These are phyloP conservation scores for Sesia bembeciformis DNA, from an alignment of 2,888 invertebrate genomes.

Conservation along the genomic window DNA sequence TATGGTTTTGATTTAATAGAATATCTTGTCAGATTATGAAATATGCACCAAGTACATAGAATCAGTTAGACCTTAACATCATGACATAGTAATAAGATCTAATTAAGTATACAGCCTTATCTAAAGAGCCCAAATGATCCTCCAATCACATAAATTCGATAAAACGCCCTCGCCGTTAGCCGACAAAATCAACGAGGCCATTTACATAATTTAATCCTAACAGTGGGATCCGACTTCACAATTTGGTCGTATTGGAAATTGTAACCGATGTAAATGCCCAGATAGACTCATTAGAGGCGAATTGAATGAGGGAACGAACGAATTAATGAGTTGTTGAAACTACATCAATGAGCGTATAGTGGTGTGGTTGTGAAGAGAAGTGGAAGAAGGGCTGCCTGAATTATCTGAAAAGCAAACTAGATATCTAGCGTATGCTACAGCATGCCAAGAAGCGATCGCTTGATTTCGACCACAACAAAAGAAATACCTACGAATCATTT, in stretches of 20 bases:
- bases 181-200: slow-evolving; percentile 20
- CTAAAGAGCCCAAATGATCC: slow-evolving; percentile 12
- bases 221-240: not conserved
- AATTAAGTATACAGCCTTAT: not conserved
- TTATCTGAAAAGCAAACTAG: too few species aligned
- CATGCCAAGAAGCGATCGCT: too few species aligned
- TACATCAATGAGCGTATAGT: not conserved
- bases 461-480: too few species aligned
- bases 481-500: too few species aligned
- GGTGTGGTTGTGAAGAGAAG: not conserved
- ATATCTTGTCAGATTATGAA: too few species aligned
- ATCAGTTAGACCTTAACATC: too few species aligned
- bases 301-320: not conserved
- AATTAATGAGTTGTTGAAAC: not conserved
- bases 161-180: slow-evolving; percentile 22
- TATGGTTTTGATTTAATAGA: too few species aligned
- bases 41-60: too few species aligned
- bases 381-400: not conserved
- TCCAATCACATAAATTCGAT: slow-evolving; percentile 17
- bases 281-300: not conserved
- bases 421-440: too few species aligned
- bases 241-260: not conserved
- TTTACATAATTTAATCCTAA: slow-evolving; percentile 28
- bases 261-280: not conserved
- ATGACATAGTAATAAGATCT: too few species aligned